Evolutionary conservation across 2,888 invertebrate species (phyloP), one percentile per base, ranked within the genome.

Genomic region (Hirudinaria manillensis): DNA sequence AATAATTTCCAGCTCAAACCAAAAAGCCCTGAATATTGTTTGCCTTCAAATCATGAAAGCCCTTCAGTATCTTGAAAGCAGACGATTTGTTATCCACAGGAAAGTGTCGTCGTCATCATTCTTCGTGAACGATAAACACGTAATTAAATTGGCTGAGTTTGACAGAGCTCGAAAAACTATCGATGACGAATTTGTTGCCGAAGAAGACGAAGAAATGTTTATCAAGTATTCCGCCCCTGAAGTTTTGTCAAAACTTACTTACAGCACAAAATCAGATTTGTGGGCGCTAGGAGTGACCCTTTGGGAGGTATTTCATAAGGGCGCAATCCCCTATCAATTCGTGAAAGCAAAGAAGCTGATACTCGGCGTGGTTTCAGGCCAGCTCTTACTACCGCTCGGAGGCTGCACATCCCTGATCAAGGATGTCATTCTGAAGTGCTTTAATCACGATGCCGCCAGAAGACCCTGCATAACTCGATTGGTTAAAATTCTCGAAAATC

Each of bases 211-310:
- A 68, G 76, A 72, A 61, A 76, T 80, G n/a, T 56, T 76, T 6
- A 74, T 80, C n/a, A 78, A 77, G 45, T 80, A 79, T 78, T 76
- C 80, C 19, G 75, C 79, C 2, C 80, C 80, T 0, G 80, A 80
- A 65, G 79, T 79, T 24, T 77, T 79, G 7, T n/a, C 72, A 66
- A 74, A 78, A 56, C 78, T 78, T 6, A 29, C 21, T 16, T 80
- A 80, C 77, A 77, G 78, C 74, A 76, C 77, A 67, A 79, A 78
- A 70, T 77, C 79, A 19, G 80, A 80, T 65, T 76, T 80, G 34
- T 80, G 80, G 80, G 75, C 80, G 21, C 55, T 79, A n/a, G 80
- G 80, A 7, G 75, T 79, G 19, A 76, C 78, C 29, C 76, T 76
- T 70, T 80, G 80, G 80, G 79, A 80, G 73, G 75, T 80, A 16